Evolutionary conservation across 1,140 invertebrate species (phyloP), one percentile per base, ranked within the genome.

Genomic region (Berghia stephanieae): DNA sequence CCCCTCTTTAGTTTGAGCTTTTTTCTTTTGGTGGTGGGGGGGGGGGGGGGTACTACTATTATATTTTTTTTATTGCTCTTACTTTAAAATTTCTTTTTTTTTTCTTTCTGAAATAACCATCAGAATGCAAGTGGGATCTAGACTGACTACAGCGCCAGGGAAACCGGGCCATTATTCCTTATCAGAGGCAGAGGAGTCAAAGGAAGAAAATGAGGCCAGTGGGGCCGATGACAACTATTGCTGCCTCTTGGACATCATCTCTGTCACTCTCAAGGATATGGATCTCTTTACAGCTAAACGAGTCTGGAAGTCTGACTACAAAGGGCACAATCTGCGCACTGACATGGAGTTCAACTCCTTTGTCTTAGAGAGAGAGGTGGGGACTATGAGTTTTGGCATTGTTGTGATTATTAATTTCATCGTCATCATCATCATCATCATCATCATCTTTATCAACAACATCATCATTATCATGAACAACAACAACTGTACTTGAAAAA

Each of bases 231-330:
- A 46, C 27, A 13, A 69, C 6, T 77, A 84, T 66, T 75, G 68
- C 2, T 91, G 92, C 83, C 84, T 96, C 16, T 83, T 96, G 6
- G 95, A 96, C 86, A 92, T 95, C 0, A 94, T 95, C 92, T 90
- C 91, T 66, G 90, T 96, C 1, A 92, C 94, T 77, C 86, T 97
- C 44, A 92, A 93, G 4, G 95, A 96, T 81, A 96, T 96, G 91
- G 94, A 96, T 86, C 88, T 96, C 2, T 95, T 93, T 79, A 92
- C 94, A 4, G 95, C 93, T 49, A 79, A 83, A 52, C 79, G 88
- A 36, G 82, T 88, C 3, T 72, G 83, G 46, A 88, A 86, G 71
- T 80, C 78, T n/a, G 34, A 79, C 13, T 85, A 85, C 68, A 79
- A 77, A 16, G 69, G 79, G 1, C 68, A 60, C 21, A 78, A 79